Base-by-base conservation (phyloP, 2,113 vertebrate genomes). In the Xiphias gladius region DNA sequence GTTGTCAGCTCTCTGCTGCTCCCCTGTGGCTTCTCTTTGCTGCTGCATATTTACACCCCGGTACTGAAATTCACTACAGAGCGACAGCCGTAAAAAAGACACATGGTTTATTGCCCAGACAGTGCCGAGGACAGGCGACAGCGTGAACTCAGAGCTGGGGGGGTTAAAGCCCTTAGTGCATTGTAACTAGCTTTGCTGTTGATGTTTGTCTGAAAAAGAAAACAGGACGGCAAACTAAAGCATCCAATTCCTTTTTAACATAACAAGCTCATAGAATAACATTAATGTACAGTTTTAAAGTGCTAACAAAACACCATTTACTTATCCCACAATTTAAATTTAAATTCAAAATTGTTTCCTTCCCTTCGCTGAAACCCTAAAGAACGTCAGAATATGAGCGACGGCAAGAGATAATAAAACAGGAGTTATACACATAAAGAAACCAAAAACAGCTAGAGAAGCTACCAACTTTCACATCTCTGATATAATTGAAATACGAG, bases 51-150 rank as follows among this genome's bases (percentile, higher is more conserved):
- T 7, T 2, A 20, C 10, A 17, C 39, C 28, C 59, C 26, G 22
- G 41, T 19, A 19, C 26, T 43, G 41, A n/a, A 54, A 37, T 24
- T 54, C 32, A 67, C 37, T 3, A 41, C 59, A 79, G 52, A 32
- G 61, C 26, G 68, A 57, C 54, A 73, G 77, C 57, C 86, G 84
- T 77, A 80, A 77, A 84, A 83, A 81, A 35, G 61, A 64, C 54
- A 72, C 43, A 64, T n/a, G 20, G 17, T 93, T 90, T 92, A 90
- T 90, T 90, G 57, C 70, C 79, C 69, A 80, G 76, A 81, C 55
- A 70, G 70, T 83, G 87, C 73, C 85, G 87, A 87, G 61, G 59
- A 85, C 84, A 80, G 61, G 65, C 62, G 48, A 80, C 78, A 83
- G 72, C 50, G 73, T 64, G 73, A 59, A 84, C 76, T 30, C 43